These are phyloP conservation scores for Eurystomus glaucurus DNA, from an alignment of 2,797 vertebrate genomes.

Conservation along the genomic window DNA sequence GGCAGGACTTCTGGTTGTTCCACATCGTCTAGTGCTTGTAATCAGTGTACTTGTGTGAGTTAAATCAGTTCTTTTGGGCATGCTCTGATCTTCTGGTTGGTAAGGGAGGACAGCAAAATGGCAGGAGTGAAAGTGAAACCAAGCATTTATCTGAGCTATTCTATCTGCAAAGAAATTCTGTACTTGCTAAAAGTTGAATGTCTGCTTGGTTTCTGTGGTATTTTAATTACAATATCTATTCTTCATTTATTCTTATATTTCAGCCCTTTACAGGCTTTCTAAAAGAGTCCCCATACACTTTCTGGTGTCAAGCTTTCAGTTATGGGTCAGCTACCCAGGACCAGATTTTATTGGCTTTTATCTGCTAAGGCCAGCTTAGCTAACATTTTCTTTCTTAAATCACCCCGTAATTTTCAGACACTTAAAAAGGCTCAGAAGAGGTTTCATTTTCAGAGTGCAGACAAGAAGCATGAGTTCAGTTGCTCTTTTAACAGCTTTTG, in stretches of 20 bases:
- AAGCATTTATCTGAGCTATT: background rate
- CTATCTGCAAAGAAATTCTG: background rate
- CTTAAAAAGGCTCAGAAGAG: background rate
- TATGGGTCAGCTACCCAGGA: background rate
- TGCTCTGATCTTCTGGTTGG: background rate
- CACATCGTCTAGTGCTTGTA: background rate
- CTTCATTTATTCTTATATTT: background rate
- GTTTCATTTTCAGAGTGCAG: background rate
- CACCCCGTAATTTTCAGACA: background rate
- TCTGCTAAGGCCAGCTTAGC: background rate
- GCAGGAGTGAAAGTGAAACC: background rate
- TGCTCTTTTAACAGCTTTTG: background rate
- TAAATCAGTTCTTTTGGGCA: background rate
- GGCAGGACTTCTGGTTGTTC: background rate
- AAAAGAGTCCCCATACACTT: background rate
- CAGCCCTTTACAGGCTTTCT: background rate
- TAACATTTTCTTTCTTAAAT: background rate
- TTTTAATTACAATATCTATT: background rate
- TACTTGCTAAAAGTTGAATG: background rate
- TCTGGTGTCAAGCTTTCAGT: background rate
- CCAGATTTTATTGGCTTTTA: background rate
- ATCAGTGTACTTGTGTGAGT: background rate
- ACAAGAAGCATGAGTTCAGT: background rate
- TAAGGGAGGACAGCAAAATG: background rate
- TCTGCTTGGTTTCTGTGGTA: background rate